A percentile compares a stretch with the other conserved stretches of the same genome.
Evolutionary conservation across 2,113 vertebrate genomes (phyloP).

Genomic region (Thryonomys swinderianus): DNA sequence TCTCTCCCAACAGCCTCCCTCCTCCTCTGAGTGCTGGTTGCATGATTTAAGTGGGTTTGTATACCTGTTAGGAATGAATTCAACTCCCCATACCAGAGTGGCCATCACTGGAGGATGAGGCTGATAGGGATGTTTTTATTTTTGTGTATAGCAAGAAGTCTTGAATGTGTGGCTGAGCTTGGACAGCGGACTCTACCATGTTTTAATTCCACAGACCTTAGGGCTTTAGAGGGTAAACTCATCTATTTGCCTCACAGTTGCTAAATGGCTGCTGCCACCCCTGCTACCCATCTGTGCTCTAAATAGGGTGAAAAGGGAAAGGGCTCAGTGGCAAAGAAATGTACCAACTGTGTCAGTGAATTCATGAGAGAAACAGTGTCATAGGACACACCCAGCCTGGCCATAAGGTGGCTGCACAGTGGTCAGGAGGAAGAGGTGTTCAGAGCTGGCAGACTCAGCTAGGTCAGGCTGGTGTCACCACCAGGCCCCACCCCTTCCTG

Average conservation of each 20-base stretch:
- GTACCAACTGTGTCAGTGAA: not conserved
- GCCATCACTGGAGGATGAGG: not conserved
- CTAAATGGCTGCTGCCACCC: not conserved
- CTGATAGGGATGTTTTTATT: not conserved
- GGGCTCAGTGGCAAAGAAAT: not conserved
- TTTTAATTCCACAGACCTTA: not conserved
- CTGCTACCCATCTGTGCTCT: not conserved
- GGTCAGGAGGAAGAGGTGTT: too few relatives aligned
- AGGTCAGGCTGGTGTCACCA: too few relatives aligned
- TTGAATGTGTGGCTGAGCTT: not conserved
- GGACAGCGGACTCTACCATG: not conserved
- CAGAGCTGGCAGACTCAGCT: too few relatives aligned
- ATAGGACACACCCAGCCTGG: too few relatives aligned
- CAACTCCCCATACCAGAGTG: not conserved
- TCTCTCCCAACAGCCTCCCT: not conserved
- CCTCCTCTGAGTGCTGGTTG: not conserved
- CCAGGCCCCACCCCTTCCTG: too few relatives aligned
- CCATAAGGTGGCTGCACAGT: too few relatives aligned
- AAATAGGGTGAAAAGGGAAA: not conserved
- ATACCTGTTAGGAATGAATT: not conserved
- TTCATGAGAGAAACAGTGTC: too few relatives aligned
- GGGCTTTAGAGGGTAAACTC: not conserved
- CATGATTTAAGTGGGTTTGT: slow-evolving; percentile 44
- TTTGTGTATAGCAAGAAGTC: not conserved
- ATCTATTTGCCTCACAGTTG: not conserved